Conservation (phyloP, 2,113 vertebrate genomes). For the Blennius ocellaris region DNA sequence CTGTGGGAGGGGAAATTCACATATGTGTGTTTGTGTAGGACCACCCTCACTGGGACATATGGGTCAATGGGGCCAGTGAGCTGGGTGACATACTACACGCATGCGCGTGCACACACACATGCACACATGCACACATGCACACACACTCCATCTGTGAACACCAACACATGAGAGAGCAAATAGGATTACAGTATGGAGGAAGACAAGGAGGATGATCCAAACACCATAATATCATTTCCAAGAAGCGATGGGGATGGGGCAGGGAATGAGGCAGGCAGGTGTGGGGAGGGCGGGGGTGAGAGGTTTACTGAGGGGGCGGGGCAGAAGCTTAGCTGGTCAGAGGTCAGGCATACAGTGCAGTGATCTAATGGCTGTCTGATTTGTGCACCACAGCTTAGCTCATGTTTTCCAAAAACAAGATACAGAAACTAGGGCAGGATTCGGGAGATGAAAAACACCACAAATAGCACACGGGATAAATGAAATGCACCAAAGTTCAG, state of each 20-base stretch:
- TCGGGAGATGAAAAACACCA: slow-evolving; percentile 63
- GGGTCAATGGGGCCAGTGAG: slow-evolving; percentile 70
- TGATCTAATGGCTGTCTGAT: slow-evolving; percentile 71
- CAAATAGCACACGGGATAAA: slow-evolving; percentile 60
- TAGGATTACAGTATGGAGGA: slow-evolving; percentile 82
- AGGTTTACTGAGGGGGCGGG: slow-evolving; percentile 58
- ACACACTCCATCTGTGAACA: slow-evolving; percentile 75
- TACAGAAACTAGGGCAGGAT: slow-evolving; percentile 71
- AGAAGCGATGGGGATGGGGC: slow-evolving; percentile 46
- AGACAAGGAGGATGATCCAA: slow-evolving; percentile 79
- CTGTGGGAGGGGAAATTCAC: slow-evolving; percentile 29
- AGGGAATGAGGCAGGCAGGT: slow-evolving; percentile 52
- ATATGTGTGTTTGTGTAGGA: slow-evolving; percentile 39
- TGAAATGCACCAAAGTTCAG: slow-evolving; percentile 64
- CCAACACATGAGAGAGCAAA: slow-evolving; percentile 84
- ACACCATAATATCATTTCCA: slow-evolving; percentile 81
- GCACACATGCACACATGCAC: slow-evolving; percentile 22
- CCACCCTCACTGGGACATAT: slow-evolving; percentile 61
- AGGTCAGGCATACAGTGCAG: slow-evolving; percentile 76
- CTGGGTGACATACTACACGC: slow-evolving; percentile 67
- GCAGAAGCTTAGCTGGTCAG: slow-evolving; percentile 70
- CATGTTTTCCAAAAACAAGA: slow-evolving; percentile 69
- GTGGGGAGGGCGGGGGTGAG: slow-evolving; percentile 35
- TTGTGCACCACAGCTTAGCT: slow-evolving; percentile 64
- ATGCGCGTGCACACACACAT: slow-evolving; percentile 19